Evolutionary conservation across 30 jellyfish, hydroid and myxozoan species (phyloP).

Genomic region (Haliclystus octoradiatus): DNA sequence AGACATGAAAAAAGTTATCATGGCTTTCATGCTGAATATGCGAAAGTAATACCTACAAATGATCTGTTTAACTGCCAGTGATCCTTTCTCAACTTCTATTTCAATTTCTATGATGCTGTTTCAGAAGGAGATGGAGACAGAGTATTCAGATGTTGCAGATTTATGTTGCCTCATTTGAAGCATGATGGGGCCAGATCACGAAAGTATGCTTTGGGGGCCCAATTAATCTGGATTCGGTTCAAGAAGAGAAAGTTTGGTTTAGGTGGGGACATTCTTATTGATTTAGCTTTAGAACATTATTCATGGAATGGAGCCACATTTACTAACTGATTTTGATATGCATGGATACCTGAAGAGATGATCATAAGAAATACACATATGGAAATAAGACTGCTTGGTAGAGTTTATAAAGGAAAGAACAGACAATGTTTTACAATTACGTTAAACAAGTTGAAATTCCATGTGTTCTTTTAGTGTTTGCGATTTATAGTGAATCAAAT

Average conservation of each 20-base stretch:
- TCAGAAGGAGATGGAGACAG: slow-evolving; percentile 17
- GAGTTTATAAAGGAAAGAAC: no score
- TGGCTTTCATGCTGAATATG: no score
- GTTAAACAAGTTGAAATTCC: no score
- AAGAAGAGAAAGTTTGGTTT: not conserved
- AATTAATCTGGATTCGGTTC: slow-evolving; percentile 4
- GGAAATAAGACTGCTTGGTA: no score
- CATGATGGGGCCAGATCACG: slow-evolving; percentile 10
- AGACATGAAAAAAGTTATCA: no score
- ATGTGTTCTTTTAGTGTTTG: no score
- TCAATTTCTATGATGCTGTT: slow-evolving; percentile 6
- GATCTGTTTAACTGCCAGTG: not conserved
- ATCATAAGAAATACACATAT: slow-evolving; percentile 1
- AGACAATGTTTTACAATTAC: no score
- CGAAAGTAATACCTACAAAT: not conserved
- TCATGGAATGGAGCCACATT: not conserved
- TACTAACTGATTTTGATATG: not conserved
- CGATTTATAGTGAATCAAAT: no score
- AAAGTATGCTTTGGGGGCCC: slow-evolving; percentile 12
- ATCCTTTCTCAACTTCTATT: not conserved
- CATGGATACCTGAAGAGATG: slow-evolving; percentile 5
- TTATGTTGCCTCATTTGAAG: slow-evolving; percentile 13
- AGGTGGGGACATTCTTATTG: slow-evolving; percentile 11
- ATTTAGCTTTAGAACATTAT: slow-evolving; percentile 8
- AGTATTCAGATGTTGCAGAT: slow-evolving; percentile 7